A percentile compares a stretch with the other conserved stretches of the same genome.
These are phyloP conservation scores for Anhinga anhinga DNA, from an alignment of 2,113 vertebrate species.

Conservation along the genomic window DNA sequence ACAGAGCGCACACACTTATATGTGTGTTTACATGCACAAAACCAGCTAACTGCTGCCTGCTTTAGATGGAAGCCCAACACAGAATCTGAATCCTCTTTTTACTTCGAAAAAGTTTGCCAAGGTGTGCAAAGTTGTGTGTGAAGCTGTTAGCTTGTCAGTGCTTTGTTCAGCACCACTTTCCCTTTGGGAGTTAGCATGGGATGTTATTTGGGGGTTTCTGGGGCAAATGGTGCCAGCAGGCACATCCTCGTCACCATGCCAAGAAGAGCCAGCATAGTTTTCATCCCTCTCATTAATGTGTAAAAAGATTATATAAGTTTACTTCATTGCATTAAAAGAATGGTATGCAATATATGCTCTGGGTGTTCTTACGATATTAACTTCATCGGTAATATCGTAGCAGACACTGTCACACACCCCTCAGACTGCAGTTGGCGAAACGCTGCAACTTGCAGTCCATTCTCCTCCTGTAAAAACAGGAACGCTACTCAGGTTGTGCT, in stretches of 20 bases:
- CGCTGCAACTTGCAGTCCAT: neutral
- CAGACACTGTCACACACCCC: neutral
- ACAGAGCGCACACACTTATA: neutral
- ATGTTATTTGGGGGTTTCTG: neutral
- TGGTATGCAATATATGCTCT: neutral
- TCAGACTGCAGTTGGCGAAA: neutral
- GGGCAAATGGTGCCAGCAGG: neutral
- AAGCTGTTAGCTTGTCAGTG: neutral
- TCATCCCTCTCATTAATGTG: neutral
- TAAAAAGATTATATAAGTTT: neutral
- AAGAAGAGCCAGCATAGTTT: neutral
- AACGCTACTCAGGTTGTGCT: neutral
- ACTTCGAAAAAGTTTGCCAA: neutral
- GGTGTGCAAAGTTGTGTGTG: neutral
- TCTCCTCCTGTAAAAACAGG: neutral
- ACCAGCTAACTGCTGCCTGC: neutral
- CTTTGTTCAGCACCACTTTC: neutral
- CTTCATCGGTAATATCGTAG: neutral
- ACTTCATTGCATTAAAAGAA: neutral
- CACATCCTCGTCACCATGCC: fast-evolving
- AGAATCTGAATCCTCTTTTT: neutral
- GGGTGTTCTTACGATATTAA: neutral
- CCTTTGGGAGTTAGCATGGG: neutral
- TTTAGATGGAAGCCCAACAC: neutral
- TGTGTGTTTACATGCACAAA: fast-evolving